Evolutionary conservation across 2,797 vertebrate genomes (phyloP), one percentile per base, ranked within the genome.

Genomic region (Myiothlypis coronata): DNA sequence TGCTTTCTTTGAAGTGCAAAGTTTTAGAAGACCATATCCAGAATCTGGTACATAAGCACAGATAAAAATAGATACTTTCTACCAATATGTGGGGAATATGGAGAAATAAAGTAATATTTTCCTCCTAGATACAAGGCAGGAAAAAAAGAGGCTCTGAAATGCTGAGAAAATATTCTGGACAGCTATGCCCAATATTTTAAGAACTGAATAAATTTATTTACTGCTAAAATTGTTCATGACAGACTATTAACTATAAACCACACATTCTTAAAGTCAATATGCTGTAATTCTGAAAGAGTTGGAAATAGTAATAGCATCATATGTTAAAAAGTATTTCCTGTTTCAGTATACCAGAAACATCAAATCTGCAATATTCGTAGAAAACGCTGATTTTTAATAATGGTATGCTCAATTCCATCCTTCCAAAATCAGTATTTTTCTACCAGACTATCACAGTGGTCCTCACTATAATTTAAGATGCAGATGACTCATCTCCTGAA

Each of bases 401-500:
- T 61, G 88, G 89, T 23, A 92, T 56, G 57, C 35, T 91, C 41
- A 52, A 70, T 90, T 94, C 59, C 32, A 82, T 59, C 22, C 43
- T 79, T 93, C 26, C 61, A 65, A 65, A 83, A 85, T 87, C 35
- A 80, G 49, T 83, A 55, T 87, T 91, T 93, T 89, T 65, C 82
- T 94, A 83, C 35, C 32, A 90, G 52, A 50, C 41, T 86, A 39
- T 63, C 82, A 86, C 28, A 90, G 59, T 76, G 67, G 94, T 87
- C 75, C 13, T 85, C 34, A 50, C 65, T 65, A 52, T 80, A 93
- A 88, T 95, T 95, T 76, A 94, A 95, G 34, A 92, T 61, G 57
- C 41, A 83, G 32, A 96, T 96, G 87, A 96, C 65, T 96, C 94
- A 95, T 86, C 46, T 81, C 59, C 9, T 71, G 68, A 88, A 88